A percentile compares a stretch with the other conserved stretches of the same genome.
phyloP scores from a whole-genome alignment of 2,888 invertebrate genomes.

The Tuta absoluta region DNA sequence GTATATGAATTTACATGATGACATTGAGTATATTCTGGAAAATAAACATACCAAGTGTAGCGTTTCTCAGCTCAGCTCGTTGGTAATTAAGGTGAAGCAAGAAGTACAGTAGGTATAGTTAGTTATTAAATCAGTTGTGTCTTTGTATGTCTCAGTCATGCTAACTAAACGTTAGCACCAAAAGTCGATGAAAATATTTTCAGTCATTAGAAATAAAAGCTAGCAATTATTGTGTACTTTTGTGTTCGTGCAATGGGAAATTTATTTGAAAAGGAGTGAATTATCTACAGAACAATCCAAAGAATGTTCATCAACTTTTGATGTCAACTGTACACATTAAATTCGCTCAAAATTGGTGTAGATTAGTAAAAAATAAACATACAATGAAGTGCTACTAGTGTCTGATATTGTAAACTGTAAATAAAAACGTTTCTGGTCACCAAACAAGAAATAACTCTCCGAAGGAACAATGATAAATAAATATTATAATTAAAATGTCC shows the following conservation, averaged over 20 bases:
- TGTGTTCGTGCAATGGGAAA: background rate
- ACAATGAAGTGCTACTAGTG: too few relatives aligned
- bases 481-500: too few relatives aligned
- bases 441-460: too few relatives aligned
- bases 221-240: background rate
- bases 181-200: constrained; percentile 24
- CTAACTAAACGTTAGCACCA: constrained; percentile 23
- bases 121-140: background rate
- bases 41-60: too few relatives aligned
- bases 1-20: background rate
- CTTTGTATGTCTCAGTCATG: constrained; percentile 25
- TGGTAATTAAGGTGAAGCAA: background rate
- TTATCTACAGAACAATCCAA: constrained; percentile 3
- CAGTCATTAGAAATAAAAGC: background rate
- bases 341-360: background rate
- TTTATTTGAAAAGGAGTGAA: background rate
- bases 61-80: too few relatives aligned
- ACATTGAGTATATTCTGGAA: too few relatives aligned
- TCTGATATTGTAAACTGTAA: too few relatives aligned
- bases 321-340: constrained; percentile 24
- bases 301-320: constrained; percentile 26
- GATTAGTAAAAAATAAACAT: background rate
- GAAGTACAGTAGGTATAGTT: background rate
- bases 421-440: too few relatives aligned
- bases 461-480: too few relatives aligned